phyloP scores from a whole-genome alignment of 2,797 vertebrate genomes.

The Hippoglossus hippoglossus region DNA sequence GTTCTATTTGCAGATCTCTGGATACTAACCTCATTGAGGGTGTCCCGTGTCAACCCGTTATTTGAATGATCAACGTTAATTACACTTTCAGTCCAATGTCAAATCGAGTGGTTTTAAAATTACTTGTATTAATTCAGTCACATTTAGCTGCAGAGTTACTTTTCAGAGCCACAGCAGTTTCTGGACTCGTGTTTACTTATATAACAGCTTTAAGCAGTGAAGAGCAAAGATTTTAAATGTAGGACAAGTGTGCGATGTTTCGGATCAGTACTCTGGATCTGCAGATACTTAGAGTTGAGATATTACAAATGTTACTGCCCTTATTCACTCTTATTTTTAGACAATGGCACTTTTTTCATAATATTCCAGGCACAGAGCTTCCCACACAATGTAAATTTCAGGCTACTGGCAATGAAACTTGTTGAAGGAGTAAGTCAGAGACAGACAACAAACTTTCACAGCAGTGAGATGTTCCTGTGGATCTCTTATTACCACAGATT shows the following conservation, averaged over 20 bases:
- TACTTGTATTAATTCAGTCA: not conserved
- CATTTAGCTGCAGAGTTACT: not conserved
- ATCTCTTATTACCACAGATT: not conserved
- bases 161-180: not conserved
- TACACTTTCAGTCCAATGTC: not conserved
- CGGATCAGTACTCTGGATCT: not conserved
- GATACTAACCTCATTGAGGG: too few relatives aligned
- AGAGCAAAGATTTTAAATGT: constrained; percentile 1
- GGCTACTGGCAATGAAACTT: not conserved
- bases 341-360: too few relatives aligned
- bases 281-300: not conserved
- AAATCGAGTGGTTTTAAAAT: not conserved
- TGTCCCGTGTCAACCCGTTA: not conserved
- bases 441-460: not conserved
- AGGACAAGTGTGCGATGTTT: not conserved
- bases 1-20: not conserved
- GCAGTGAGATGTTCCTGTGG: not conserved
- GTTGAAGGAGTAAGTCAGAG: not conserved
- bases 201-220: not conserved
- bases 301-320: not conserved
- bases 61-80: not conserved
- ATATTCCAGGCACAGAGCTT: too few relatives aligned
- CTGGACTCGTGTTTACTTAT: not conserved
- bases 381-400: too few relatives aligned
- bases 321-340: too few relatives aligned